phyloP scores from a whole-genome alignment of 2,113 vertebrate species.

The Microcebus murinus region DNA sequence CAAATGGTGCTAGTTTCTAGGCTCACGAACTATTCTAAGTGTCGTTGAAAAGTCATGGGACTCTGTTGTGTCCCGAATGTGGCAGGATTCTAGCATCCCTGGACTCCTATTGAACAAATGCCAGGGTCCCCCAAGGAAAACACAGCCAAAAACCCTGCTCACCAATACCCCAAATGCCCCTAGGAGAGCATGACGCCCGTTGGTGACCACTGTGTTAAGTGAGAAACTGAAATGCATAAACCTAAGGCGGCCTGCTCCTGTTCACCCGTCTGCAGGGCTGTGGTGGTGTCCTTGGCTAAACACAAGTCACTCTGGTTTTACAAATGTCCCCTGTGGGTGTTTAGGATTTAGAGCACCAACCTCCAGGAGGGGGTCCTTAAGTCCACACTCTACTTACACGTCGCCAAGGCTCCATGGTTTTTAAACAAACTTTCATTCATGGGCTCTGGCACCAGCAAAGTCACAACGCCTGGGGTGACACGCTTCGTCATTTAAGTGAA shows the following conservation, averaged over 20 bases:
- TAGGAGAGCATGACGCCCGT: background rate
- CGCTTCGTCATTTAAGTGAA: constrained; percentile 56
- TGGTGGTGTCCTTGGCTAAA: too few species aligned
- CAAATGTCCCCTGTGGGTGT: background rate
- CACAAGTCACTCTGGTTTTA: background rate
- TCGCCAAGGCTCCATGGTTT: background rate
- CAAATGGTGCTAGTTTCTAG: background rate
- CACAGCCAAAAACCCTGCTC: background rate
- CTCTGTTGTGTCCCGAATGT: background rate
- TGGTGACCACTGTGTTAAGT: too few species aligned
- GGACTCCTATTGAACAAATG: background rate
- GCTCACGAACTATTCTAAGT: background rate
- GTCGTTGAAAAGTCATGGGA: background rate
- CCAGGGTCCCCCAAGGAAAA: background rate
- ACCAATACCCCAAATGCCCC: background rate
- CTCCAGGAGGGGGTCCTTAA: background rate
- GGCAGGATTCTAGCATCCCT: background rate
- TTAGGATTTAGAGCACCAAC: background rate
- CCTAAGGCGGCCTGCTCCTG: background rate
- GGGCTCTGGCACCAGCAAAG: constrained; percentile 35
- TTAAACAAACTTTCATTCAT: background rate
- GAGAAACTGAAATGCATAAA: background rate
- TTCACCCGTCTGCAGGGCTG: background rate
- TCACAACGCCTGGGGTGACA: background rate
- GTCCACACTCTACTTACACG: background rate